phyloP scores from a whole-genome alignment of 2,888 invertebrate genomes.

The Neoaliturus tenellus region DNA sequence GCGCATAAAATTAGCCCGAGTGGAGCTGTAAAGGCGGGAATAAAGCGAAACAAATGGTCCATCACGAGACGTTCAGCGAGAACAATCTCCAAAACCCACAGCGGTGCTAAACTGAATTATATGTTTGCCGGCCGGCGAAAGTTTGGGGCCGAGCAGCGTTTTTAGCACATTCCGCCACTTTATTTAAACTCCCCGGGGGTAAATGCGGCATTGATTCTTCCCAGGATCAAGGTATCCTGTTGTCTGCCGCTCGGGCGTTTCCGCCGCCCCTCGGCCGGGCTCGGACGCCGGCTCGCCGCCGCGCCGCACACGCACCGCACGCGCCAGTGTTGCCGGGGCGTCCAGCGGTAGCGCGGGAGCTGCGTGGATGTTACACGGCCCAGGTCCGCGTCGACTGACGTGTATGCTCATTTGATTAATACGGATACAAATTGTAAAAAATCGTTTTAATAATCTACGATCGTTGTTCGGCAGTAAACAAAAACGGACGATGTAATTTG shows the following conservation, averaged over 20 bases:
- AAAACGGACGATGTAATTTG: too few species aligned
- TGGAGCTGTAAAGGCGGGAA: slow-evolving; percentile 15
- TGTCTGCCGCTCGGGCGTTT: slow-evolving; percentile 17
- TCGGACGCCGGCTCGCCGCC: not conserved
- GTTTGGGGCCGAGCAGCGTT: slow-evolving; percentile 24
- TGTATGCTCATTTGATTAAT: too few species aligned
- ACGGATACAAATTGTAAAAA: too few species aligned
- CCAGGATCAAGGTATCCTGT: slow-evolving; percentile 44
- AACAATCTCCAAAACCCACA: slow-evolving; percentile 40
- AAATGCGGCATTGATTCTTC: slow-evolving; percentile 43
- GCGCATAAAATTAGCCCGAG: slow-evolving; percentile 37
- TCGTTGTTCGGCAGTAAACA: too few species aligned
- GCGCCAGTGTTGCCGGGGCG: slow-evolving; percentile 8
- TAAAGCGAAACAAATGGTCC: slow-evolving; percentile 40
- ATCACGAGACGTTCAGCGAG: slow-evolving; percentile 8
- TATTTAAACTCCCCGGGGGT: slow-evolving; percentile 37
- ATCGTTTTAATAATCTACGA: too few species aligned
- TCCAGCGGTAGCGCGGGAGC: not conserved
- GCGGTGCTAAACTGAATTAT: slow-evolving; percentile 39
- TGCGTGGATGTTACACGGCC: not conserved
- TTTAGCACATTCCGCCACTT: slow-evolving; percentile 37
- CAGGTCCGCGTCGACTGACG: too few species aligned
- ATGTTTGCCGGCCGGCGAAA: slow-evolving; percentile 40
- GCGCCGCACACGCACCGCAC: slow-evolving; percentile 12
- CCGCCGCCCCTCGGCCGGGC: not conserved